Evolutionary conservation across 2,888 invertebrate genomes (phyloP).

Genomic region (Eupeodes luniger): DNA sequence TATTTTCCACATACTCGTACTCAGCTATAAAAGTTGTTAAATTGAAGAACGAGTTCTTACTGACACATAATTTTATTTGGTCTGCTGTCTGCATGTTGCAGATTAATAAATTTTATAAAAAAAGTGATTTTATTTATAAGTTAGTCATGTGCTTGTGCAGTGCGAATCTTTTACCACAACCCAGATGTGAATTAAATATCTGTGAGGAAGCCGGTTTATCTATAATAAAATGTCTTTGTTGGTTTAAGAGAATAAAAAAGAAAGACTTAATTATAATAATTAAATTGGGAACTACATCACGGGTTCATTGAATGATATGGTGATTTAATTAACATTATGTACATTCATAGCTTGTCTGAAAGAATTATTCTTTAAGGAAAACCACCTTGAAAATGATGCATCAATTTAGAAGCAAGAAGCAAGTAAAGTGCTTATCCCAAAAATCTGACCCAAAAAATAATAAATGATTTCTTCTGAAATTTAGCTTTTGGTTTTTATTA

Average conservation of each 20-base stretch:
- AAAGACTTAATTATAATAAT: slow-evolving; percentile 19
- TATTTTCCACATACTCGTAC: too few species aligned
- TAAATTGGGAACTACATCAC: slow-evolving; percentile 7
- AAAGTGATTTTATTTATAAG: neutral
- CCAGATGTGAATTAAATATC: too few species aligned
- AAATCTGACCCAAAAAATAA: too few species aligned
- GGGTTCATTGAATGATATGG: neutral
- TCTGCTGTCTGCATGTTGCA: neutral
- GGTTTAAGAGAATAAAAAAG: neutral
- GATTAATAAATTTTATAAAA: neutral
- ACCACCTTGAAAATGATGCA: slow-evolving; percentile 10
- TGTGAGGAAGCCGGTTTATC: neutral
- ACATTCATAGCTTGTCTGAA: neutral
- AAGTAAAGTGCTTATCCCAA: too few species aligned
- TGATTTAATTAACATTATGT: neutral
- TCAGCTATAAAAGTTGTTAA: too few species aligned
- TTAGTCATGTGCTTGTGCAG: neutral
- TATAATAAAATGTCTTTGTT: neutral
- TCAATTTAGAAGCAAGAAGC: neutral
- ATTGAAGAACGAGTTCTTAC: too few species aligned
- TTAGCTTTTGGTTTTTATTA: too few species aligned
- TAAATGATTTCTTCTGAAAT: too few species aligned
- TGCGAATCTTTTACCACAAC: neutral
- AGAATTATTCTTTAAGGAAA: neutral
- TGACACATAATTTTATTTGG: neutral